Conservation (phyloP, 1,140 invertebrate genomes). For the Aplysia californica region DNA sequence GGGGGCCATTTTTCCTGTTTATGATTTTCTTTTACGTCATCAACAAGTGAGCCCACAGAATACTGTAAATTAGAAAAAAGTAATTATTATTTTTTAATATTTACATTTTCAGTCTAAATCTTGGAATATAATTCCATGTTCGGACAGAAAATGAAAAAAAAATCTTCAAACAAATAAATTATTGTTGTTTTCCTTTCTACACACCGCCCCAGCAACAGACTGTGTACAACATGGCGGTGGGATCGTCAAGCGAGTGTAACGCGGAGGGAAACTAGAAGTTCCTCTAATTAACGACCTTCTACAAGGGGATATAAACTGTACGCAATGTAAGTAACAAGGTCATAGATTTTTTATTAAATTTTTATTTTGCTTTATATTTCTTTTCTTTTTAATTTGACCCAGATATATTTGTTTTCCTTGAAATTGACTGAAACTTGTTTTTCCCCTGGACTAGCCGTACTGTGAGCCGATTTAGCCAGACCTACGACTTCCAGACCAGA, state of each 20-base stretch:
- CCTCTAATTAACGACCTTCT: neutral
- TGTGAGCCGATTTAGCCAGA: too few species aligned
- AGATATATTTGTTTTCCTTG: too few species aligned
- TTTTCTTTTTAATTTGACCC: too few species aligned
- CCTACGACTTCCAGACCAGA: neutral
- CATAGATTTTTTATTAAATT: too few species aligned
- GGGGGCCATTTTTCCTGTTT: constrained; percentile 58
- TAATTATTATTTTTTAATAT: neutral
- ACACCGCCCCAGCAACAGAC: constrained; percentile 30
- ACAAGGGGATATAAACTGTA: neutral
- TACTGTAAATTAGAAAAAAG: neutral
- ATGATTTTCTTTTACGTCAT: constrained; percentile 44
- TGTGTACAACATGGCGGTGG: constrained; percentile 23
- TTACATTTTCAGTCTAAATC: neutral
- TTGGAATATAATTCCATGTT: neutral
- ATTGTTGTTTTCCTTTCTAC: neutral
- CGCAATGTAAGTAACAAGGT: neutral
- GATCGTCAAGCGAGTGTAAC: neutral
- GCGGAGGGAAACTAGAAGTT: neutral
- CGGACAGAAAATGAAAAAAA: neutral
- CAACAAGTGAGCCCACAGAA: constrained; percentile 24
- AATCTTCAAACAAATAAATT: neutral
- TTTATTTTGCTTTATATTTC: too few species aligned
- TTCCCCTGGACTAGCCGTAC: too few species aligned
- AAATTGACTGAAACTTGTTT: too few species aligned